These are phyloP conservation scores for Atta texana DNA, from an alignment of 1,140 invertebrate genomes.

Conservation along the genomic window DNA sequence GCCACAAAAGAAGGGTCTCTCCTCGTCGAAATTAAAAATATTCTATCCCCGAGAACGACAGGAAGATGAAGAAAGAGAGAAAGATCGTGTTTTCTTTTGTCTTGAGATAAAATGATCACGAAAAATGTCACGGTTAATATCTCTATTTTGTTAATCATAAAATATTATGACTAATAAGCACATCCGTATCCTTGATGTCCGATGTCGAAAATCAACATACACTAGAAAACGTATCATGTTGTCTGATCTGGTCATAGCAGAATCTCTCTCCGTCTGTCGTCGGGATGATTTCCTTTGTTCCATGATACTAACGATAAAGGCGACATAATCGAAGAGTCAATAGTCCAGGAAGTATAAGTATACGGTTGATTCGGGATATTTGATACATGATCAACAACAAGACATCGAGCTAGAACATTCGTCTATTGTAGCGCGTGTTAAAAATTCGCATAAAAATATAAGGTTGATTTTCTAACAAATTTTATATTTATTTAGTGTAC, in stretches of 20 bases:
- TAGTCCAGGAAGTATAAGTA: conserved; percentile 40
- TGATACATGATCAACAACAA: conserved; percentile 68
- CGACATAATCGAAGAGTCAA: conserved; percentile 72
- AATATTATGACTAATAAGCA: conserved; percentile 45
- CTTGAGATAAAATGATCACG: neutral
- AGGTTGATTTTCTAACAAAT: no score
- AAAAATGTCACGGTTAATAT: neutral
- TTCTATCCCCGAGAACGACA: neutral
- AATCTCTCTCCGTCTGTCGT: conserved; percentile 17
- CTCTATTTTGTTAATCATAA: conserved; percentile 2
- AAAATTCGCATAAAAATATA: neutral
- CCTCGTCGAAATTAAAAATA: conserved; percentile 55
- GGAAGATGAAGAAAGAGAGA: neutral
- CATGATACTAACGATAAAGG: conserved; percentile 61
- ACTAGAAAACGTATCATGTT: conserved; percentile 10
- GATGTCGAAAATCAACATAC: conserved; percentile 6
- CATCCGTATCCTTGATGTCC: conserved; percentile 36
- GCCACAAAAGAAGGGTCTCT: conserved; percentile 40
- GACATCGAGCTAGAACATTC: conserved; percentile 14
- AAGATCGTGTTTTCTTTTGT: neutral
- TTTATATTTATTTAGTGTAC: no score
- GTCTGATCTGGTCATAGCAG: conserved; percentile 3
- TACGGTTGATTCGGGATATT: conserved; percentile 64
- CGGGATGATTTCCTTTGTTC: conserved; percentile 64
- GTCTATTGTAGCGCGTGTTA: neutral